A percentile compares a stretch with the other conserved stretches of the same genome.
These are phyloP conservation scores for Rhynchophorus ferrugineus DNA, from an alignment of 1,140 invertebrate genomes.

Conservation along the genomic window DNA sequence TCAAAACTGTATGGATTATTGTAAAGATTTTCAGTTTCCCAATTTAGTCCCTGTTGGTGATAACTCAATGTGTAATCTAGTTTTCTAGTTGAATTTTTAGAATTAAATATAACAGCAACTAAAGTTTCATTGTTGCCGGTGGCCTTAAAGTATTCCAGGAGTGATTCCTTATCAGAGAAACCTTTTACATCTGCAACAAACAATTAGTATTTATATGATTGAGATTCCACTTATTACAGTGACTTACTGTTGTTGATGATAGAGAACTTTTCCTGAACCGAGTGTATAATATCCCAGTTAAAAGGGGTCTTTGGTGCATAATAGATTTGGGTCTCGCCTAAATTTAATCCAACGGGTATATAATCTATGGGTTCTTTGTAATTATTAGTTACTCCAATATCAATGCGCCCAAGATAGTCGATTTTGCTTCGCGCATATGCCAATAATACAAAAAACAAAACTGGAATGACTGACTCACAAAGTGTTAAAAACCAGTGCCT, in stretches of 20 bases:
- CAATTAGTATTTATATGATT: conserved; percentile 5
- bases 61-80: conserved; percentile 32
- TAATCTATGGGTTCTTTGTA: conserved; percentile 16
- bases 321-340: conserved; percentile 30
- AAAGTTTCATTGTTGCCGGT: conserved; percentile 17
- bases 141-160: conserved; percentile 23
- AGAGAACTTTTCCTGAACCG: conserved; percentile 35
- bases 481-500: conserved; percentile 41
- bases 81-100: conserved; percentile 10
- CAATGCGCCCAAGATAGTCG: conserved; percentile 26
- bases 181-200: conserved; percentile 24
- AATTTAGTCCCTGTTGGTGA: conserved; percentile 7
- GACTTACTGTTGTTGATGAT: conserved; percentile 37
- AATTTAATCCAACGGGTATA: conserved; percentile 11
- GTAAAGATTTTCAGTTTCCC: conserved; percentile 13
- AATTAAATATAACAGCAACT: conserved; percentile 32
- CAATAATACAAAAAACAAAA: conserved; percentile 35
- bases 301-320: conserved; percentile 38
- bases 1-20: conserved; percentile 9
- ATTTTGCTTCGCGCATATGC: conserved; percentile 35
- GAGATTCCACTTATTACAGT: conserved; percentile 7
- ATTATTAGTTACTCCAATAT: conserved; percentile 28
- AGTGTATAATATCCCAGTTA: conserved; percentile 35
- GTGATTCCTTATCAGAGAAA: conserved; percentile 20
- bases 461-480: conserved; percentile 39